Evolutionary conservation across 1,140 invertebrate genomes (phyloP).

Genomic region (Pseudomyrmex concolor): DNA sequence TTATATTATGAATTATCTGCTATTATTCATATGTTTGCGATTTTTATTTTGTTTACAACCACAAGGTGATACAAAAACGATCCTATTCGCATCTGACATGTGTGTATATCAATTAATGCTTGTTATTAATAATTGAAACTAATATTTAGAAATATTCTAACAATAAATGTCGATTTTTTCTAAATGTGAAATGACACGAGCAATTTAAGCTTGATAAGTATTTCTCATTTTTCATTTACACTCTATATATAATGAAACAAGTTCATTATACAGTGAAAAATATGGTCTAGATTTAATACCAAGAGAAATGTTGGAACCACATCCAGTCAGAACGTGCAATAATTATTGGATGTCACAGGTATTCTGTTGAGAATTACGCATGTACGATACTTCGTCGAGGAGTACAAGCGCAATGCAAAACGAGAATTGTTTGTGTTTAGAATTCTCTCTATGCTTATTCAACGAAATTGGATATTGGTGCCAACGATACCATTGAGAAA

Average conservation of each 20-base stretch:
- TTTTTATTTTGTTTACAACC: neutral
- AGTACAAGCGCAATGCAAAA: neutral
- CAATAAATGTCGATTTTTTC: too few species aligned
- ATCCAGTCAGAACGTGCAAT: slow-evolving; percentile 87
- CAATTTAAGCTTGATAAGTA: too few species aligned
- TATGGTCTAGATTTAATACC: too few species aligned
- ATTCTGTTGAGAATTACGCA: slow-evolving; percentile 3
- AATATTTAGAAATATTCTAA: too few species aligned
- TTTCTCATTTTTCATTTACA: too few species aligned
- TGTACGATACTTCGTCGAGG: neutral
- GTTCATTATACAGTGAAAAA: too few species aligned
- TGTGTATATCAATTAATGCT: neutral
- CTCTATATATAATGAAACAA: too few species aligned
- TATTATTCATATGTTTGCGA: neutral
- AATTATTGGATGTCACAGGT: slow-evolving; percentile 86
- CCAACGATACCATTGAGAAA: slow-evolving; percentile 85
- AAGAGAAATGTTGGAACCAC: slow-evolving; percentile 62
- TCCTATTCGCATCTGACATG: neutral
- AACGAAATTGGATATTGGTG: slow-evolving; percentile 64
- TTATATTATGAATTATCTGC: neutral
- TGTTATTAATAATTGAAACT: too few species aligned
- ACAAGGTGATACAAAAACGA: slow-evolving; percentile 5
- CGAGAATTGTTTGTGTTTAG: slow-evolving; percentile 40
- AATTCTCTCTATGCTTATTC: slow-evolving; percentile 50
- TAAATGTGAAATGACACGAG: too few species aligned